Evolutionary conservation across 2,113 vertebrate species (phyloP), one percentile per base, ranked within the genome.

Genomic region (Anas platyrhynchos): DNA sequence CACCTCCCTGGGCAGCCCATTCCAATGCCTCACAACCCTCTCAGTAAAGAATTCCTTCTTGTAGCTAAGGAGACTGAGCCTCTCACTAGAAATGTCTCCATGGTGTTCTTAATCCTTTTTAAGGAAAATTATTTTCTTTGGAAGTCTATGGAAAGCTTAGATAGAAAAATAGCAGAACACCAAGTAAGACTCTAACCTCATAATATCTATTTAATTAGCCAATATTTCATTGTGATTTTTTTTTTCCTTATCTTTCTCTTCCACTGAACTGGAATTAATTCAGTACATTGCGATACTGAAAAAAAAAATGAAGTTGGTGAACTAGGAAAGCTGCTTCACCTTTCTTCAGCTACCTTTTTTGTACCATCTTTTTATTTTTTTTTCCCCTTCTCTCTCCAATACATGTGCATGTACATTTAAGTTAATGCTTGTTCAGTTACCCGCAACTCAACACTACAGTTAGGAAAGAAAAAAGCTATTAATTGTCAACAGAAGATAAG

Each of bases 341-440:
- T 36, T 7, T 46, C 7, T 74, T 32, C 43, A 44, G 31, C 12
- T 58, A 58, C 32, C 7, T 41, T 58, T 26, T 5, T 26, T 67
- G 13, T 75, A 43, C 11, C 16, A 6, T 27, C 7, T 6, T 16
- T 62, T 62, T 9, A 26, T 62, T 61, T 36, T 15, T 41, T 16
- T 26, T 16, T 38, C 10, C 16, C 9, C 17, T 89, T 31, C 46
- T 56, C 4, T 67, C 7, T 9, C 5, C 5, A 6, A 11, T 72
- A 54, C 77, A 3, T 3, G 4, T 29, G n/a, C 1, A 0, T 20
- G 4, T 16, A 29, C 6, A 8, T 6, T 2, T 59, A 48, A 48
- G 46, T 48, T 43, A 6, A 54, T 85, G 7, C 21, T 52, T 68
- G 20, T 63, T 78, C 10, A 38, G 6, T 48, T 48, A 48, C 6